phyloP scores from a whole-genome alignment of 2,113 vertebrate species.

The Lontra canadensis region DNA sequence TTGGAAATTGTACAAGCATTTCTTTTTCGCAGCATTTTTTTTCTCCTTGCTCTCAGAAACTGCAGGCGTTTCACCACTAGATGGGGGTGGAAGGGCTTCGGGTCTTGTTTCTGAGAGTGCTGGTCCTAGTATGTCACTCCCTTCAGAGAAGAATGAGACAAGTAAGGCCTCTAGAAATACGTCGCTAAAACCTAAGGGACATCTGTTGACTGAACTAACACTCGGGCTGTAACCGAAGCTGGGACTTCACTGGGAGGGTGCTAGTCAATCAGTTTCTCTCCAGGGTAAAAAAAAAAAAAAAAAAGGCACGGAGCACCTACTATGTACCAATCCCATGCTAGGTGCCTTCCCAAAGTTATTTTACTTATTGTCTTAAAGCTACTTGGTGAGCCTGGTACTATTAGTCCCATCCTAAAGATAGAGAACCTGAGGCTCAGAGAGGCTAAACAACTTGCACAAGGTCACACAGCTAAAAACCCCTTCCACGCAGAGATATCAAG shows the following conservation, averaged over 20 bases:
- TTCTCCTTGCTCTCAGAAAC: conserved; percentile 92
- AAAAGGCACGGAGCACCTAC: background rate
- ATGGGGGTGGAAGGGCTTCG: conserved; percentile 89
- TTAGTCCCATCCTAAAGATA: background rate
- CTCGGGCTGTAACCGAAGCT: background rate
- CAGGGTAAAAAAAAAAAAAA: no score
- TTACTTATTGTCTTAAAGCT: background rate
- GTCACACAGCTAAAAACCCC: conserved; percentile 68
- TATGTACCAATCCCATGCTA: conserved; percentile 2
- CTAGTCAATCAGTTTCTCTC: background rate
- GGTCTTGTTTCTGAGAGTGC: conserved; percentile 87
- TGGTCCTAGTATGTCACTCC: conserved; percentile 91
- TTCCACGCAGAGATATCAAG: background rate
- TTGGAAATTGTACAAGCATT: conserved; percentile 99
- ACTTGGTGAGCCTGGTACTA: background rate
- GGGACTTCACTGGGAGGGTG: background rate
- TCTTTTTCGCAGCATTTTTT: conserved; percentile 94
- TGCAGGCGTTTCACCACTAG: conserved; percentile 84
- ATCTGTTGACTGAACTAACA: no score
- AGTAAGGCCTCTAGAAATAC: background rate
- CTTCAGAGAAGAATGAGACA: conserved; percentile 70
- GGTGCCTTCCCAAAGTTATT: background rate
- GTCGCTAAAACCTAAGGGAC: background rate
- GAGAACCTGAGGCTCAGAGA: conserved; percentile 66
- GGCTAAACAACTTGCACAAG: conserved; percentile 59